Evolutionary conservation across 2,888 invertebrate genomes (phyloP), one percentile per base, ranked within the genome.

Genomic region (Cybosia mesomella): DNA sequence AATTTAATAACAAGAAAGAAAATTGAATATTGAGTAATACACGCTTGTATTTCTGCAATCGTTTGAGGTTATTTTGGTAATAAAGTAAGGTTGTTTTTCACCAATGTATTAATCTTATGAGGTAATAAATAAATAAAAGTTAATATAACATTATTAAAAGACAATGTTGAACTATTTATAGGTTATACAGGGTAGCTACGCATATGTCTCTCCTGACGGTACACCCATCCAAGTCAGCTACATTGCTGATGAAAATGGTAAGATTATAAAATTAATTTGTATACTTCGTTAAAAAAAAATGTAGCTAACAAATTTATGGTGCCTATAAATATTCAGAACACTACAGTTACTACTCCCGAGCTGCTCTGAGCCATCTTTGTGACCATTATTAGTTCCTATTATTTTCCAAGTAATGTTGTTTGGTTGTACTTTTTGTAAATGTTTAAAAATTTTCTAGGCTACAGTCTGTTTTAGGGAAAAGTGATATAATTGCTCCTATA

Each of bases 161-260:
- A n/a, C 2, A 13, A 34, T 54, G 18, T 24, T 28, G 32, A 39
- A 39, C 21, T 43, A 49, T 62, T 80, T 82, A 60, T 89, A 97
- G 96, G 97, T 97, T 1, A 97, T 97, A 2, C 97, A 97, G 87
- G 98, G 98, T 58, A 96, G 97, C 55, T 97, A 96, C 85, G 96
- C 97, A 0, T 98, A 97, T 85, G 96, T 97, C 8, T 96, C 97
- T 1, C 97, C 97, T 0, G 97, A 98, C 79, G 96, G 96, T 22
- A 96, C 96, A 18, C 97, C 97, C 1, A 96, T 97, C 71, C 96
- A 96, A 74, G 95, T 97, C 13, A 96, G 94, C 53, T 97, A 97
- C 81, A 95, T 97, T 22, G 97, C 97, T 24, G 97, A 97, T 87
- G 97, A 97, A 91, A 97, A 97, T 85, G 98, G 97, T 95, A 89